Conservation (phyloP, 2,888 invertebrate species). For the Lepas anatifera region DNA sequence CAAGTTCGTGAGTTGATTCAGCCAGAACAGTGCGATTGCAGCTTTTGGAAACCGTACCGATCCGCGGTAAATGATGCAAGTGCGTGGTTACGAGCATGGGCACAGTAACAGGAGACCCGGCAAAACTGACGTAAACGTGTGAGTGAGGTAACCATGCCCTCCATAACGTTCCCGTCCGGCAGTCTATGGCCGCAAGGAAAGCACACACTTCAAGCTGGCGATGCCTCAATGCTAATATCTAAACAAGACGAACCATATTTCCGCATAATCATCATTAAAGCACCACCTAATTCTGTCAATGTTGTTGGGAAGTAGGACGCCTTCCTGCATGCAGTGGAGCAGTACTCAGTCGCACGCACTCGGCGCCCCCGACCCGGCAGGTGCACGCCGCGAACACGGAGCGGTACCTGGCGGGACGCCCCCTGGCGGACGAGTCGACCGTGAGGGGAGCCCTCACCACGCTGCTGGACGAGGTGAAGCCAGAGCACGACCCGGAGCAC, state of each 20-base stretch:
- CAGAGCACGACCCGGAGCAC: conserved; percentile 51
- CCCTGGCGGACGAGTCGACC: conserved; percentile 25
- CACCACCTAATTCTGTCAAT: not conserved
- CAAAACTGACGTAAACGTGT: not conserved
- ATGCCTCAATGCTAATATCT: not conserved
- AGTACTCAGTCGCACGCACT: not conserved
- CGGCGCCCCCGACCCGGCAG: conserved; percentile 1
- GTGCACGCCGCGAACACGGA: conserved; percentile 24
- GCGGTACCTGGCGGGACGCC: conserved; percentile 19
- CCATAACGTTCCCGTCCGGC: not conserved
- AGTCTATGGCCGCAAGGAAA: not conserved
- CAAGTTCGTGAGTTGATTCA: conserved; percentile 16
- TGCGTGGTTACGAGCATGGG: not conserved
- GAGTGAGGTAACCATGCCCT: too few relatives aligned
- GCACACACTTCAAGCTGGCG: not conserved
- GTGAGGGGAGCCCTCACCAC: conserved; percentile 39
- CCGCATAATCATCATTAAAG: not conserved
- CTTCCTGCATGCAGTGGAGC: not conserved
- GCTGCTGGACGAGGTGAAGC: conserved; percentile 47
- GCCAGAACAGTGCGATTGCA: not conserved
- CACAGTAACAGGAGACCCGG: not conserved
- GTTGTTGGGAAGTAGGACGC: not conserved
- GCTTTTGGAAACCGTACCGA: not conserved
- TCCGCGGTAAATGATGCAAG: not conserved
- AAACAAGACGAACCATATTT: not conserved